Evolutionary conservation across 2,113 vertebrate species (phyloP).

Genomic region (Acanthochromis polyacanthus): DNA sequence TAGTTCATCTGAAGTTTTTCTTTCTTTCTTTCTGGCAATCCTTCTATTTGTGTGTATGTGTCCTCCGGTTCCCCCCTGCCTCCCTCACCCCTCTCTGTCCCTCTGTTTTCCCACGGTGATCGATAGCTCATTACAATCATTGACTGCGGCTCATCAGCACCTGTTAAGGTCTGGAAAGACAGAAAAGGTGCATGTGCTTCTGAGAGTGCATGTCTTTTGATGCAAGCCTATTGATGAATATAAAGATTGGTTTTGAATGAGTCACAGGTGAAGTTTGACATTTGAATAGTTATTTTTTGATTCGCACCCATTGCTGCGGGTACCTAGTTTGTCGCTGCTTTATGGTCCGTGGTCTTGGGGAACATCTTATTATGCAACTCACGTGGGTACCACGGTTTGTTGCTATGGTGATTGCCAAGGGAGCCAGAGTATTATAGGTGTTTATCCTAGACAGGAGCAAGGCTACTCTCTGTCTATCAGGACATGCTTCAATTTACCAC

Average conservation of each 20-base stretch:
- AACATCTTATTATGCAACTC: constrained; percentile 84
- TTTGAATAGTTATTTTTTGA: constrained; percentile 59
- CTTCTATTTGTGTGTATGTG: constrained; percentile 62
- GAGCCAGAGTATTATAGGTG: constrained; percentile 83
- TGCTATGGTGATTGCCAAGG: constrained; percentile 86
- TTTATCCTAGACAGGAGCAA: constrained; percentile 80
- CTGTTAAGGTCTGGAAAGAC: constrained; percentile 79
- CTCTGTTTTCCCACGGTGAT: constrained; percentile 85
- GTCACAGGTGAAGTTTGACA: constrained; percentile 53
- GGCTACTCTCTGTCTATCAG: constrained; percentile 72
- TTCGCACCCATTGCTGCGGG: constrained; percentile 54
- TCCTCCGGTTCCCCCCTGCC: constrained; percentile 75
- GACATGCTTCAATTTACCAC: constrained; percentile 72
- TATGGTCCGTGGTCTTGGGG: constrained; percentile 71
- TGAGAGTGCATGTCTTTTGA: constrained; percentile 23
- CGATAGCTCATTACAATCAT: constrained; percentile 86
- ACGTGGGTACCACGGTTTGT: constrained; percentile 83
- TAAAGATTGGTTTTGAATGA: constrained; percentile 28
- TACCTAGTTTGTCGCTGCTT: constrained; percentile 64
- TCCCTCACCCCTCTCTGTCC: constrained; percentile 77
- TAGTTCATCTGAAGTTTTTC: constrained; percentile 64
- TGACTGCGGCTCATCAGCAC: constrained; percentile 85
- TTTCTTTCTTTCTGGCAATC: constrained; percentile 51
- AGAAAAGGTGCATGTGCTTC: constrained; percentile 61
- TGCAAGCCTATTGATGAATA: constrained; percentile 56